Evolutionary conservation across 1,140 invertebrate genomes (phyloP).

Genomic region (Conus betulinus): DNA sequence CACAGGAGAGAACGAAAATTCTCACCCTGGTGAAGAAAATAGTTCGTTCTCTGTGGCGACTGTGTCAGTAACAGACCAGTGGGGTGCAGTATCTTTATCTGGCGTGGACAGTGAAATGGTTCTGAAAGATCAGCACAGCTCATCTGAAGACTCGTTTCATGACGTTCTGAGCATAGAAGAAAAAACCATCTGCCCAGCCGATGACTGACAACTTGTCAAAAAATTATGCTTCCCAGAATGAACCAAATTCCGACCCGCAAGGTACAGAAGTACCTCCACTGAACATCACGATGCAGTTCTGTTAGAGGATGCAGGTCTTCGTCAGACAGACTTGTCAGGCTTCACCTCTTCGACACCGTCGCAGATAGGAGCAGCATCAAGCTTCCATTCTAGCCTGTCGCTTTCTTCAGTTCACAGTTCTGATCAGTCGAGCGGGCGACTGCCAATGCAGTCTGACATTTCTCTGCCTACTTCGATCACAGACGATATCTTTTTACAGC

Average conservation of each 20-base stretch:
- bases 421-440: neutral
- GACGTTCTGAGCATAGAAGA: no score
- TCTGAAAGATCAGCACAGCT: neutral
- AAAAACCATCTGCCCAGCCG: no score
- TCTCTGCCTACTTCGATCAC: neutral
- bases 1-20: conserved; percentile 1
- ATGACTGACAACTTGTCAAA: no score
- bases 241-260: no score
- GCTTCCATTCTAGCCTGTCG: neutral
- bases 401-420: neutral
- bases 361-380: neutral
- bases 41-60: neutral
- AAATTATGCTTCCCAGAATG: no score
- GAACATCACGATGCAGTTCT: no score
- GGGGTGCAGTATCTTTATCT: no score
- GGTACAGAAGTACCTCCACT: no score
- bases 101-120: no score
- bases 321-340: no score
- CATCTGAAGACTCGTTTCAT: neutral
- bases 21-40: neutral
- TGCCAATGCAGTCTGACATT: neutral
- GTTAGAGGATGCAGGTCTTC: no score
- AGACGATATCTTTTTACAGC: conserved; percentile 19
- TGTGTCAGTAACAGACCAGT: neutral
- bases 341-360: neutral